Base-by-base conservation (phyloP, 2,113 vertebrate species). In the Boleophthalmus pectinirostris region DNA sequence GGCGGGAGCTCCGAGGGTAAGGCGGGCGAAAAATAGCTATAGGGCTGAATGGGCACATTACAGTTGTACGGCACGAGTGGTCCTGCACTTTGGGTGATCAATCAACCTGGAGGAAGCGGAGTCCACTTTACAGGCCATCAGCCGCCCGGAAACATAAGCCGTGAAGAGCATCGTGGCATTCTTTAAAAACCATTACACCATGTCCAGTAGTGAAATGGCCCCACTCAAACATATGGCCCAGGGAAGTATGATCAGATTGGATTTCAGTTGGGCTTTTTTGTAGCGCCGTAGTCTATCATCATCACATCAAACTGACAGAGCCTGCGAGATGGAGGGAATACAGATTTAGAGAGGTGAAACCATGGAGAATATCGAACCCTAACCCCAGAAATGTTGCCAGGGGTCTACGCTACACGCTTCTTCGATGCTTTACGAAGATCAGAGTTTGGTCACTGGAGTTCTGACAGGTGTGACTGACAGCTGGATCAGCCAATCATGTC, bases 81-180 rank as follows among this genome's bases (percentile, higher is more conserved):
- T 78, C 56, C 64, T 65, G 83, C 87, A 84, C 79, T 87, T 85
- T 75, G 75, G 79, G 80, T 89, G 78, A 90, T 92, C 89, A 84
- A 91, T 91, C 91, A 87, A 73, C 66, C 70, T 74, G 20, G 74
- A 80, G 83, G 83, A 77, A 80, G 75, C 78, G 45, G 79, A 15
- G 56, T 80, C 74, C 80, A 84, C 85, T 89, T 87, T 83, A 78
- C 87, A 85, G 23, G 84, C 84, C 83, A 87, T 86, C 85, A 87
- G 3, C 75, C 67, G 82, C 51, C 81, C 74, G 77, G 85, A 90
- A 85, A 88, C 66, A 21, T 64, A 70, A 84, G 79, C 81, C 75
- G 73, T 76, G 70, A 80, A 70, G 69, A 82, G 79, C 69, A 64
- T 75, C 75, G 72, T 33, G 56, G 51, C n/a, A 2, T 72, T 82